Conservation (phyloP, 1,140 invertebrate genomes). For the Akabosia matsudoensis region DNA sequence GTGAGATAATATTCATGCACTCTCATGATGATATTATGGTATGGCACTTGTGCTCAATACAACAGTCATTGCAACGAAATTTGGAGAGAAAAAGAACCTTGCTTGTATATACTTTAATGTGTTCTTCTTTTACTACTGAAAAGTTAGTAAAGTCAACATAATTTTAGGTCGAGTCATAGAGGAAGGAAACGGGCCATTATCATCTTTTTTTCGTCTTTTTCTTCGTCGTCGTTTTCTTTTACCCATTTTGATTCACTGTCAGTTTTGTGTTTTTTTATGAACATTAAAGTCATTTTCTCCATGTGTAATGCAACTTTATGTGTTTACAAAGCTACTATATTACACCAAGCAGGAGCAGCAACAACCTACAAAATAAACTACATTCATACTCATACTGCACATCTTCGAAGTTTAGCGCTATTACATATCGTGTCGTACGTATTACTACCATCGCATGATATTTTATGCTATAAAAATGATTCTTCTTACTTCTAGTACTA, state of each 20-base stretch:
- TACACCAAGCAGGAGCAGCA: too few species aligned
- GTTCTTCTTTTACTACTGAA: too few species aligned
- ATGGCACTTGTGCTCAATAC: too few species aligned
- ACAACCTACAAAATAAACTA: too few species aligned
- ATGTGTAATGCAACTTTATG: slow-evolving; percentile 10
- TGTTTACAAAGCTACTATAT: slow-evolving; percentile 17
- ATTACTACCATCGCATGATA: background rate
- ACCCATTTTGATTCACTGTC: slow-evolving; percentile 9
- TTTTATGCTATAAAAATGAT: background rate
- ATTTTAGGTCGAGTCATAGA: slow-evolving; percentile 12
- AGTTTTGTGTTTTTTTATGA: slow-evolving; percentile 17
- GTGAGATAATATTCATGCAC: too few species aligned
- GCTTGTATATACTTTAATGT: too few species aligned
- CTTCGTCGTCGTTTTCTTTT: background rate
- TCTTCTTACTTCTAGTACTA: background rate
- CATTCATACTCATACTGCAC: background rate
- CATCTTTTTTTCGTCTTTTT: slow-evolving; percentile 36
- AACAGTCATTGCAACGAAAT: too few species aligned
- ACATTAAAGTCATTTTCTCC: slow-evolving; percentile 16
- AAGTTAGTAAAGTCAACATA: slow-evolving; percentile 5
- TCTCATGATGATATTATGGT: too few species aligned
- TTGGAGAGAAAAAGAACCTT: too few species aligned
- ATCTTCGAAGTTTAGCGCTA: too few species aligned
- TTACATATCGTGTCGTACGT: background rate
- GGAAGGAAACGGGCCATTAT: slow-evolving; percentile 44